phyloP scores from a whole-genome alignment of 2,113 vertebrate species.

The Poeciliopsis turrubarensis region DNA sequence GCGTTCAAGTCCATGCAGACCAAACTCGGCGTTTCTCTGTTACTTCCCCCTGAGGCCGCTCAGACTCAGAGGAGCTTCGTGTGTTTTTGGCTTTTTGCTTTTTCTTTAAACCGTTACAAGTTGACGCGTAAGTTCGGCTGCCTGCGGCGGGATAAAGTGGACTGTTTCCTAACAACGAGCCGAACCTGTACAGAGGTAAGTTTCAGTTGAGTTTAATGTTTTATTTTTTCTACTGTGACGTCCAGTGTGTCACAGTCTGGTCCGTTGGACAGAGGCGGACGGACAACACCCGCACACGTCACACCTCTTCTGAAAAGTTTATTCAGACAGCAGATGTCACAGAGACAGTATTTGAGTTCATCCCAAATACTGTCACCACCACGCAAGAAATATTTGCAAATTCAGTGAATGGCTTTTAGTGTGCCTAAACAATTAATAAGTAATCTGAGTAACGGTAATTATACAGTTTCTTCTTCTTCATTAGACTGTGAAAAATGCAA shows the following conservation, averaged over 20 bases:
- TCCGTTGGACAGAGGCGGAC: conserved; percentile 1
- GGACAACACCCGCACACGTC: conserved; percentile 53
- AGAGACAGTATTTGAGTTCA: too few relatives aligned
- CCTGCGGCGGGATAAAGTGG: conserved; percentile 30
- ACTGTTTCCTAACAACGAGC: conserved; percentile 10
- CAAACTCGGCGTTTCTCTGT: neutral
- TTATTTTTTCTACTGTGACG: neutral
- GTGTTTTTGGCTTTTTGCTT: neutral
- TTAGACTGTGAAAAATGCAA: neutral
- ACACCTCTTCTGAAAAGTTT: conserved; percentile 17
- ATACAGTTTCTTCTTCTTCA: neutral
- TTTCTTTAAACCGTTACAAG: conserved; percentile 2
- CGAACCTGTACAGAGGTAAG: conserved; percentile 38
- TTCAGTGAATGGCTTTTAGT: too few relatives aligned
- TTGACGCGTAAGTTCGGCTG: conserved; percentile 50
- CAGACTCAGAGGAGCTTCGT: neutral
- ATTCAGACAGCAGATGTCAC: neutral
- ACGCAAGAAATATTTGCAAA: too few relatives aligned
- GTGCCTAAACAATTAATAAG: too few relatives aligned
- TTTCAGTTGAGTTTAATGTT: neutral
- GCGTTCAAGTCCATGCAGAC: neutral
- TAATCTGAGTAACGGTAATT: too few relatives aligned
- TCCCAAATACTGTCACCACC: too few relatives aligned
- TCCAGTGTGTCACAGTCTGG: neutral
- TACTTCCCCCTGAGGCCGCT: neutral